Conservation (phyloP, 2,113 vertebrate genomes). For the Pelusios castaneus region DNA sequence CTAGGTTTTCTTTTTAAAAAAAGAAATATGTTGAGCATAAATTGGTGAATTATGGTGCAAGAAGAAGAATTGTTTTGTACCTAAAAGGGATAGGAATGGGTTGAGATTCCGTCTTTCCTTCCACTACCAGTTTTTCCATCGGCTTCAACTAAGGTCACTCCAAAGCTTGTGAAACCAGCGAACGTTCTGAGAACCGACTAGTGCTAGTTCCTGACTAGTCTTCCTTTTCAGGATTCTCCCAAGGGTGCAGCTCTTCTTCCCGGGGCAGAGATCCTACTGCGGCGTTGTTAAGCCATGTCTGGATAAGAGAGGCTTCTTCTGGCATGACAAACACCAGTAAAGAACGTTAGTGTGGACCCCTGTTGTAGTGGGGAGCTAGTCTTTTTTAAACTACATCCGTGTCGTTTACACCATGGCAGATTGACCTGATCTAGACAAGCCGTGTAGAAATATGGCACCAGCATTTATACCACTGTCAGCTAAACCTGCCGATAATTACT, state of each 20-base stretch:
- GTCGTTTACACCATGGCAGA: not conserved
- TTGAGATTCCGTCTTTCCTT: not conserved
- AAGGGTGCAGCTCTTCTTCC: not conserved
- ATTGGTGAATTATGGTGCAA: not conserved
- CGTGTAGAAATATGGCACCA: not conserved
- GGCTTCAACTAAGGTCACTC: not conserved
- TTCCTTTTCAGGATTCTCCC: not conserved
- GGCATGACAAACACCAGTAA: not conserved
- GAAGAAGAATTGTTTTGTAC: not conserved
- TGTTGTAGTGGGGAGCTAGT: not conserved
- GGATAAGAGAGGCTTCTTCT: not conserved
- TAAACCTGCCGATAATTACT: not conserved
- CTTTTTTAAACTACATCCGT: not conserved
- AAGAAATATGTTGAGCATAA: not conserved
- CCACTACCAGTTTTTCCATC: not conserved
- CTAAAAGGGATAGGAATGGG: not conserved
- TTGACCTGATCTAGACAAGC: not conserved
- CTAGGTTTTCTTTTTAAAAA: not conserved
- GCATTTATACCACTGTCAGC: not conserved
- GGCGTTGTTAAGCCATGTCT: not conserved
- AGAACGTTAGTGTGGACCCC: not conserved
- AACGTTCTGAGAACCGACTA: not conserved
- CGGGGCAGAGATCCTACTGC: not conserved
- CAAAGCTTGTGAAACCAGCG: not conserved
- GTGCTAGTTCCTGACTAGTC: not conserved